Evolutionary conservation across 2,888 invertebrate species (phyloP), one percentile per base, ranked within the genome.

Genomic region (Pandemis heparana): DNA sequence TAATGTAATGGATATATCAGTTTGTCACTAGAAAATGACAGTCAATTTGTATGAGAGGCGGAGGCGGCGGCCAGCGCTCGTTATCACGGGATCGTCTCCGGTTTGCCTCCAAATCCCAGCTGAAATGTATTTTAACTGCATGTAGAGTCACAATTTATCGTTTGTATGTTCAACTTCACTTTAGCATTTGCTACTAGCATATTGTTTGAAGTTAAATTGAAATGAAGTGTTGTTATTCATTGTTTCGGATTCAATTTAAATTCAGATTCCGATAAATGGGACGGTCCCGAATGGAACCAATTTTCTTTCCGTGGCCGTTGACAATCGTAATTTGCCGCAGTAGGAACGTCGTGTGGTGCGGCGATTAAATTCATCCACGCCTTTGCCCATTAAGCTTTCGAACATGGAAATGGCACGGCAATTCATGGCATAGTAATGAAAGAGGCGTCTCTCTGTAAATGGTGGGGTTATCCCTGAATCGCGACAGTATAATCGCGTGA

Each of bases 401-500:
- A 87, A 89, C 85, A 86, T 87, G 85, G 85, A 84, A 88, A 86
- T 85, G 86, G 86, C 84, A 87, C 80, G 83, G 83, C 87, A 85
- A 87, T 88, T 87, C 85, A 85, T 81, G 84, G 85, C 83, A 83
- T 81, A 82, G 82, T 86, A 89, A 87, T 88, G 87, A 90, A 87
- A 88, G 86, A 88, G 87, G 86, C 84, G 87, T 87, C 86, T 85
- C 84, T 85, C 85, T 90, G 81, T 81, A 87, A 89, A 89, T 88
- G 89, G 89, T 82, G 80, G 87, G 87, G 87, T 86, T 89, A 88
- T 89, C 85, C 87, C 85, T 88, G 87, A 89, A 89, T 87, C 86
- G 87, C 83, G 87, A 86, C 88, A 86, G 87, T 85, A 85, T 88
- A 89, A 91, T 92, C 87, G 89, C 89, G 88, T 88, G 87, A 89